A percentile compares a stretch with the other conserved stretches of the same genome.
These are phyloP conservation scores for Odobenus rosmarus DNA, from an alignment of 2,113 vertebrate species.

Conservation along the genomic window DNA sequence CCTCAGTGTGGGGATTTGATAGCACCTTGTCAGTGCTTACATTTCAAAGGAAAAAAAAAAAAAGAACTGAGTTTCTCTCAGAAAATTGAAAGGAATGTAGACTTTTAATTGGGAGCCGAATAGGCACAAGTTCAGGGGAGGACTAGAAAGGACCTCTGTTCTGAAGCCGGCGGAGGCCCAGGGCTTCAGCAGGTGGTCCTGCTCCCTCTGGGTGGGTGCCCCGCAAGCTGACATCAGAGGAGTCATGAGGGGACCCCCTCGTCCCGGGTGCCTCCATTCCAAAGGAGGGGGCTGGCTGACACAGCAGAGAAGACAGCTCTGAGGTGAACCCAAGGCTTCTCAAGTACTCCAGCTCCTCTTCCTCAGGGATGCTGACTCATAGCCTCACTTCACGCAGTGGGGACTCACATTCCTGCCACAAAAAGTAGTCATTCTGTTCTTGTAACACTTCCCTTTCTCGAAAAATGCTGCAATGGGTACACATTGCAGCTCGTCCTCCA, in stretches of 20 bases:
- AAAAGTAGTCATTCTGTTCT: neutral
- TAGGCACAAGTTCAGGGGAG: neutral
- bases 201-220: neutral
- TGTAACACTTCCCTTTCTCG: neutral
- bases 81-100: neutral
- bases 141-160: neutral
- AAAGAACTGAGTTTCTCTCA: neutral
- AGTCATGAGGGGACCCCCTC: neutral
- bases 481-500: neutral
- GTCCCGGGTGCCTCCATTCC: neutral
- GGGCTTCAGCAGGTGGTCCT: neutral
- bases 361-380: neutral
- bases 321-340: too few relatives aligned
- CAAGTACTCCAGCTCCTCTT: neutral
- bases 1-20: neutral
- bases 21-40: neutral
- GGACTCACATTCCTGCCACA: neutral
- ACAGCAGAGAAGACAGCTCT: neutral
- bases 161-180: neutral
- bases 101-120: neutral
- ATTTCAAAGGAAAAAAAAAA: neutral
- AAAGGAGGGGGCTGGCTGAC: neutral
- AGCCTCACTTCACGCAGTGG: neutral
- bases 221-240: neutral
- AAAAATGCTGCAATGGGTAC: neutral